Base-by-base conservation (phyloP, 2,113 vertebrate species). In the Thamnaconus septentrionalis region DNA sequence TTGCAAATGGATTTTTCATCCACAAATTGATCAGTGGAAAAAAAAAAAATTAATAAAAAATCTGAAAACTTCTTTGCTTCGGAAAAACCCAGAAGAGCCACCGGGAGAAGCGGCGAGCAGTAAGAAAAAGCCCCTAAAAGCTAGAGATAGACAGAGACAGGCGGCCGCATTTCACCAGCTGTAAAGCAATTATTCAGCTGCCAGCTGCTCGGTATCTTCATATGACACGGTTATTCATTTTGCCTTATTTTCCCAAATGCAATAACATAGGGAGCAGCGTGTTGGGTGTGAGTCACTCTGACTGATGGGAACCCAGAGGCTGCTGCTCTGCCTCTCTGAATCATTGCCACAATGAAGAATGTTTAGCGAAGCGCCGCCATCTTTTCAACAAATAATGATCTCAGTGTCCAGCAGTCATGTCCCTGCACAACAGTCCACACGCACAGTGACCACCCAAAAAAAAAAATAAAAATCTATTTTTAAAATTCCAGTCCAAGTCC, bases 171-270 rank as follows among this genome's bases (percentile, higher is more conserved):
- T 78, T 77, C 49, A 76, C 49, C 76, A 66, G 54, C 59, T 75
- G 59, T 71, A 76, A 81, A 64, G 61, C 57, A 77, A 79, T 85
- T 82, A 75, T 75, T 59, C 69, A 64, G 52, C 71, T 79, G 64
- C 59, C 42, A 71, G 75, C 75, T 87, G 52, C n/a, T 45, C 64
- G 73, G 52, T 65, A 49, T 60, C 63, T 70, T 78, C 66, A 66
- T 59, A 79, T 70, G 64, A 76, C 63, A 70, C 46, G 53, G 59
- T 76, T 82, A 80, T 80, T 80, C 69, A 54, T 80, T 78, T 76
- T 57, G 56, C 53, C 62, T 72, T 74, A 71, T 75, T 84, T 64
- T 68, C 58, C 55, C 60, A 69, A 81, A 71, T 63, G 60, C 48
- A 76, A 62, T 72, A 78, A 70, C 52, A 70, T 50, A 56, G 56